These are phyloP conservation scores for Vanessa atalanta DNA, from an alignment of 1,140 invertebrate genomes.

Conservation along the genomic window DNA sequence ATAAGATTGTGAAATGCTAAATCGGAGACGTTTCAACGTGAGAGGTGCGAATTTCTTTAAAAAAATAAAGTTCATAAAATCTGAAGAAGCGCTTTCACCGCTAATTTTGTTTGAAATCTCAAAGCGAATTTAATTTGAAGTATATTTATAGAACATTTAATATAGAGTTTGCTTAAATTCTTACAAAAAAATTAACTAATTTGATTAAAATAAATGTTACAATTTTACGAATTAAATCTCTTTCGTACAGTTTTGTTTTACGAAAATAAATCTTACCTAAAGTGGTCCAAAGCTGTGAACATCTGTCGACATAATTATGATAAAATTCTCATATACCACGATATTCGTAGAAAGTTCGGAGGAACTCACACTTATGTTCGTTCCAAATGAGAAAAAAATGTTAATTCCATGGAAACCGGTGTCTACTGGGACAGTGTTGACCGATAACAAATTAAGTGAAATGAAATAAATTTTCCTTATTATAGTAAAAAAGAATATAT, in stretches of 20 bases:
- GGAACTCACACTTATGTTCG: slow-evolving; percentile 6
- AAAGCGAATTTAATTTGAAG: neutral
- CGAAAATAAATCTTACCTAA: neutral
- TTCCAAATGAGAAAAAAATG: slow-evolving; percentile 37
- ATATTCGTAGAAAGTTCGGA: slow-evolving; percentile 36
- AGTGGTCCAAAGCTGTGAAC: neutral
- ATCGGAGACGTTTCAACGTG: neutral
- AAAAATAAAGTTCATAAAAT: neutral
- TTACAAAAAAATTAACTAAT: too few species aligned
- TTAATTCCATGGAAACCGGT: slow-evolving; percentile 39
- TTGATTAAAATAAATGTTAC: too few species aligned
- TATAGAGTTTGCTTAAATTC: too few species aligned
- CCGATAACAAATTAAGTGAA: slow-evolving; percentile 7
- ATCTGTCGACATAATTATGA: neutral
- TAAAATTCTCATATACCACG: slow-evolving; percentile 8
- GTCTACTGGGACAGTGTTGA: slow-evolving; percentile 32
- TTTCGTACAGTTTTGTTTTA: too few species aligned
- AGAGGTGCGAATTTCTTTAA: neutral
- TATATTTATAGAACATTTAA: neutral
- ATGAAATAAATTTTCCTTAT: neutral
- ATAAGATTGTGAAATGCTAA: neutral
- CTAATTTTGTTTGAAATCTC: neutral
- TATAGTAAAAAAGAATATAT: too few species aligned
- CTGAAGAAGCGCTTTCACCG: neutral
- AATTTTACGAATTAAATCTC: too few species aligned